Base-by-base conservation (phyloP, 2,797 vertebrate genomes). In the Peromyscus aztecus region DNA sequence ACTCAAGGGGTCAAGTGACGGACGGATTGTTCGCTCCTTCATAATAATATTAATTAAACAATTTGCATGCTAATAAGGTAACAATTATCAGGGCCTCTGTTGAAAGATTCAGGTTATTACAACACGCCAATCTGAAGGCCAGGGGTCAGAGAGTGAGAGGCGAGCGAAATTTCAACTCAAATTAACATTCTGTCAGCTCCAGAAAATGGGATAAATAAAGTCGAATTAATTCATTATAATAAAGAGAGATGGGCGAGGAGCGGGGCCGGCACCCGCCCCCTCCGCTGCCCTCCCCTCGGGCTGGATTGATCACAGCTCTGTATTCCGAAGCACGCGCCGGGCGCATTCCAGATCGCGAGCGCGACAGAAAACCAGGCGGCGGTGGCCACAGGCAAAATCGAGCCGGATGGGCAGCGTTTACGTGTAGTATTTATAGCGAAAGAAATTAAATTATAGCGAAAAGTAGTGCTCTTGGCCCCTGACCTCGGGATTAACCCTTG, bases 31-130 rank as follows among this genome's bases (percentile, higher is more conserved):
- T 99, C 99, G 99, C 99, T 99, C 99, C 99, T 99, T 99, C 99
- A 99, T 99, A 99, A 99, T 99, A 99, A 99, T 99, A 99, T 99
- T 99, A 99, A 99, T 99, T 99, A 99, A 99, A 99, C 99, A 99
- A 99, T 99, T 99, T 99, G 99, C 99, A 99, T 99, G 99, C 99
- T 99, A 99, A 99, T 99, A 99, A 99, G 99, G 99, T 99, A 99
- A 99, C 99, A 99, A 99, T 99, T 99, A 99, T 99, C 99, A 99
- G 99, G 99, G 99, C 99, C 99, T 99, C 99, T 99, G 99, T 99
- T 99, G 99, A 99, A 99, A 99, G 99, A 99, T 99, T 99, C 99
- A 99, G 99, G 99, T 99, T 99, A 99, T 99, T 99, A 99, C 99
- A 99, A 99, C 99, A 99, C 99, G 99, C 99, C 99, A 99, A 99